These are phyloP conservation scores for Troides helena DNA, from an alignment of 2,888 invertebrate species.

Conservation along the genomic window DNA sequence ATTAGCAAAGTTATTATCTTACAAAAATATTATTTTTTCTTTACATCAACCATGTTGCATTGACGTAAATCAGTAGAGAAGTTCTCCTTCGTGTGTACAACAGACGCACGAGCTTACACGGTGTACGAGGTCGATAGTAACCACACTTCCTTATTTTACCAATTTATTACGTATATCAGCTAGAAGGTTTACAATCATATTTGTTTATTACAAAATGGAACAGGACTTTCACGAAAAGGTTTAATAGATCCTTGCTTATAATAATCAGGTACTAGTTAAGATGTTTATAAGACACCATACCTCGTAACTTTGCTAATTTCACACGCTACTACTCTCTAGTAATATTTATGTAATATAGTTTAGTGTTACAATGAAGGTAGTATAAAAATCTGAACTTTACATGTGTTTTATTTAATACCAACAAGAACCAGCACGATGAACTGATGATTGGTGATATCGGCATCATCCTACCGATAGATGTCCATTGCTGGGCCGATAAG, in stretches of 20 bases:
- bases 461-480: too few species aligned
- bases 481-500: too few species aligned
- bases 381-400: too few species aligned
- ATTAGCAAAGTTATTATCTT: background rate
- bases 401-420: too few species aligned
- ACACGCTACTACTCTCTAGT: background rate
- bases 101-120: background rate
- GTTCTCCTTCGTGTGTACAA: background rate
- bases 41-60: background rate
- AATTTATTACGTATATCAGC: background rate
- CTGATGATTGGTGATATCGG: too few species aligned
- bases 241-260: background rate
- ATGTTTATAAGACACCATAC: background rate
- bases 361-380: too few species aligned
- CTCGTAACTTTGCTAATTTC: background rate
- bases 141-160: constrained; percentile 3
- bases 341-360: too few species aligned
- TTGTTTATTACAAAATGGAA: too few species aligned
- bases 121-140: background rate
- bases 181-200: too few species aligned
- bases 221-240: background rate
- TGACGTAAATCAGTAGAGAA: background rate
- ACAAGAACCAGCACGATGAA: too few species aligned
- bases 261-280: background rate
- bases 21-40: background rate